Evolutionary conservation across 2,113 vertebrate genomes (phyloP), one percentile per base, ranked within the genome.

Genomic region (Myanophis thanlyinensis): DNA sequence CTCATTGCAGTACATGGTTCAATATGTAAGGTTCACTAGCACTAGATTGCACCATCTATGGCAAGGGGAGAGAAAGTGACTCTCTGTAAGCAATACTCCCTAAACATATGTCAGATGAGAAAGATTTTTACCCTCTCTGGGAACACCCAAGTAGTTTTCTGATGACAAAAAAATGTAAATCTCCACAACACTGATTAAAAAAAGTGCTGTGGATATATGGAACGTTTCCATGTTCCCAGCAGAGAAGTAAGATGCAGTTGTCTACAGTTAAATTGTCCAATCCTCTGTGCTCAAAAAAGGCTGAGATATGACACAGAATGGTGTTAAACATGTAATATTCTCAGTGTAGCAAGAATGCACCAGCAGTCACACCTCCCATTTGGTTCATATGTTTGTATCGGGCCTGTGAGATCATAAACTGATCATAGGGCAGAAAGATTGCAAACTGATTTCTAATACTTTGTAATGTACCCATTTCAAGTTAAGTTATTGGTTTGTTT

Each of bases 381-480:
- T 49, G 35, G 67, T 80, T 44, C 49, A 35, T 49, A 6, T 8
- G 22, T 91, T 35, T 47, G 30, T 48, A 87, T 40, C 3, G 48
- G 52, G 40, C 20, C 25, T 35, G 47, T 52, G 54, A 35, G 49
- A 73, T 40, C 30, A 85, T 35, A n/a, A 15, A 30, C n/a, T 20
- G 85, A 62, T 20, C 88, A 48, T 54, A 93, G 85, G 92, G 90
- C 44, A 91, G 67, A 51, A 93, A 85, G 35, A 23, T 22, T 27
- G 12, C 27, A 86, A 48, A 93, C n/a, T 48, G 0, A 0, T 84
- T 85, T 91, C 59, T 35, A 86, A 46, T 5, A 52, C 52, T 94
- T 73, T 47, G 54, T 3, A 91, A 93, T 84, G 89, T 95, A 93
- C 2, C 46, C 49, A 18, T 40, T 59, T 91, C 89, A 54, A 73